Percentiles rank a stretch among this genome's conserved stretches.
Evolutionary conservation across 1,140 invertebrate species (phyloP).

Genomic region (Xylocopa sonorina): DNA sequence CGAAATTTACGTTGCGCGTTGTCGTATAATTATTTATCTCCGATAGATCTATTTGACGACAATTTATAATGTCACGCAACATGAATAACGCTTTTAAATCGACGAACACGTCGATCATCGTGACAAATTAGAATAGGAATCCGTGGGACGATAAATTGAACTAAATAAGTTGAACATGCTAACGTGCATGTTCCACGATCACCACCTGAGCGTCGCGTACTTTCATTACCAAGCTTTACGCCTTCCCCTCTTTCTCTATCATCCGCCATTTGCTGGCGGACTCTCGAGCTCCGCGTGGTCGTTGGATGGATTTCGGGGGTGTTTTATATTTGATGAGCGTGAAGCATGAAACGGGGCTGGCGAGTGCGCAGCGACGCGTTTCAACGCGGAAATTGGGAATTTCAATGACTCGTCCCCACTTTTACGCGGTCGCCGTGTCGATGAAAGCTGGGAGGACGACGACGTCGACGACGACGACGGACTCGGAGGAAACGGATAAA

Average conservation of each 20-base stretch:
- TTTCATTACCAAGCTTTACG: neutral
- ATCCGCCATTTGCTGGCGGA: neutral
- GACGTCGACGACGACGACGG: too few species aligned
- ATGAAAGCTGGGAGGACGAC: neutral
- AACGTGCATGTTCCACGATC: neutral
- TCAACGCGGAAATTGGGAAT: constrained; percentile 54
- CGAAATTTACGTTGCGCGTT: too few species aligned
- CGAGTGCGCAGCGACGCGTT: constrained; percentile 56
- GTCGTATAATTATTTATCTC: too few species aligned
- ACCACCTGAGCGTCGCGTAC: neutral
- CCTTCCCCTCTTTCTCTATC: neutral
- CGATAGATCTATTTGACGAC: too few species aligned
- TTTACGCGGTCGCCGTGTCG: neutral
- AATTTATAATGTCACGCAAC: too few species aligned
- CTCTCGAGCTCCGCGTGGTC: constrained; percentile 8
- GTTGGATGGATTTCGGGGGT: constrained; percentile 50
- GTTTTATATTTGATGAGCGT: constrained; percentile 58
- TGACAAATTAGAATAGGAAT: too few species aligned
- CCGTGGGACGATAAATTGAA: neutral
- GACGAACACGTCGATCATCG: too few species aligned
- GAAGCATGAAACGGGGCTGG: constrained; percentile 50
- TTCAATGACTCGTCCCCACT: constrained; percentile 51
- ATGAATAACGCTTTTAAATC: too few species aligned
- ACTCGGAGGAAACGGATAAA: neutral
- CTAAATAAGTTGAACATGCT: neutral